Conservation (phyloP, 2,113 vertebrate species). For the Arizona elegans region DNA sequence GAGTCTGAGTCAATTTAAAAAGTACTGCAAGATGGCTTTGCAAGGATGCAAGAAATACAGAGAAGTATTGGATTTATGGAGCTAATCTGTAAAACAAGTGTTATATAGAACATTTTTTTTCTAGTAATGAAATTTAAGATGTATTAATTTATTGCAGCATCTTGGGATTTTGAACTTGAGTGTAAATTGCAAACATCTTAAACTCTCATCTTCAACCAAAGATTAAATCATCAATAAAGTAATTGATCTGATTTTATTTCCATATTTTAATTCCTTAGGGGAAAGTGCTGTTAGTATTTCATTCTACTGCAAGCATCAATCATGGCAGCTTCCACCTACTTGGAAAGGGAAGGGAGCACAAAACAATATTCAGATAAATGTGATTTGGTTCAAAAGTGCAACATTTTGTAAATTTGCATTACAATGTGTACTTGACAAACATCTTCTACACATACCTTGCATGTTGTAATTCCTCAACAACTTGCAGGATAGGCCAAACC, state of each 20-base stretch:
- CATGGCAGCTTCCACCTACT: not conserved
- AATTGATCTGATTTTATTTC: not conserved
- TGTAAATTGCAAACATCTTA: not conserved
- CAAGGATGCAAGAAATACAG: not conserved
- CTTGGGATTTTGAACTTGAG: not conserved
- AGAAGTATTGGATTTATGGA: not conserved
- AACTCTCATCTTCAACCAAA: not conserved
- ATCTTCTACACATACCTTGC: not conserved
- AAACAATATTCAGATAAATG: not conserved
- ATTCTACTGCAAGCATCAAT: not conserved
- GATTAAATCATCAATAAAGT: not conserved
- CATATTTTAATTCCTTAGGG: not conserved
- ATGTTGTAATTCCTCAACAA: not conserved
- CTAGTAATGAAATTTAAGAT: not conserved
- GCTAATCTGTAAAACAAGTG: not conserved
- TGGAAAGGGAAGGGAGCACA: not conserved
- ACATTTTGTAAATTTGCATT: not conserved
- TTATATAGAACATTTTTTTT: not conserved
- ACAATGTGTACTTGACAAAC: not conserved
- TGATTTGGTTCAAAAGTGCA: not conserved
- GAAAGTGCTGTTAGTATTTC: not conserved
- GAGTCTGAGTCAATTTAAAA: not conserved
- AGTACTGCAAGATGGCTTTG: not conserved
- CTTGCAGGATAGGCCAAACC: not conserved
- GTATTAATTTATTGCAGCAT: not conserved